phyloP scores from a whole-genome alignment of 2,888 invertebrate species.

The Apamea anceps region DNA sequence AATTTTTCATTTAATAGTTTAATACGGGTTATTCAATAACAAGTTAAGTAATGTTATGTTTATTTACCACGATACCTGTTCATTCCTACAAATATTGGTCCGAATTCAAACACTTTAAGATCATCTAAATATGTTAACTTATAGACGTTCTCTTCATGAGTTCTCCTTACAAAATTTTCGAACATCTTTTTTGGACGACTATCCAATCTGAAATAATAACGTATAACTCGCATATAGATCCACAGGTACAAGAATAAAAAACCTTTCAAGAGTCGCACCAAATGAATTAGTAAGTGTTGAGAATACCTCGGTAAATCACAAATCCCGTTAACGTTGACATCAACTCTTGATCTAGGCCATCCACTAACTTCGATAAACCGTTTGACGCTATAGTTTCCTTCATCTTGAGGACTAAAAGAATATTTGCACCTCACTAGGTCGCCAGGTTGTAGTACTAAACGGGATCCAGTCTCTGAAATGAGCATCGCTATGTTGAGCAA shows the following conservation, averaged over 20 bases:
- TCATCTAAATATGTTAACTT: slow-evolving; percentile 86
- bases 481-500: not conserved
- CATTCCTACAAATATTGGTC: slow-evolving; percentile 84
- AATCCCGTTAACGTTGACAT: slow-evolving; percentile 81
- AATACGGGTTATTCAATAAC: not conserved
- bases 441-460: slow-evolving; percentile 82
- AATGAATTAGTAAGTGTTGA: not conserved
- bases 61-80: slow-evolving; percentile 73
- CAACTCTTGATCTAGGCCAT: slow-evolving; percentile 85
- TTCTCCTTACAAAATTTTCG: slow-evolving; percentile 83
- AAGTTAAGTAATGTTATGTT: not conserved
- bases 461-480: slow-evolving; percentile 72
- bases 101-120: slow-evolving; percentile 84
- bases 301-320: slow-evolving; percentile 86
- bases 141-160: slow-evolving; percentile 81
- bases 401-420: slow-evolving; percentile 82
- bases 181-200: slow-evolving; percentile 88
- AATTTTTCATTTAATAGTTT: not conserved
- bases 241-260: not conserved
- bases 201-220: slow-evolving; percentile 79
- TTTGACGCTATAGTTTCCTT: slow-evolving; percentile 83
- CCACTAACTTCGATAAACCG: slow-evolving; percentile 86
- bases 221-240: not conserved
- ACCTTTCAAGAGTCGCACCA: not conserved
- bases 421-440: slow-evolving; percentile 87